These are phyloP conservation scores for Leucoraja erinaceus DNA, from an alignment of 2,113 vertebrate genomes.

Conservation along the genomic window DNA sequence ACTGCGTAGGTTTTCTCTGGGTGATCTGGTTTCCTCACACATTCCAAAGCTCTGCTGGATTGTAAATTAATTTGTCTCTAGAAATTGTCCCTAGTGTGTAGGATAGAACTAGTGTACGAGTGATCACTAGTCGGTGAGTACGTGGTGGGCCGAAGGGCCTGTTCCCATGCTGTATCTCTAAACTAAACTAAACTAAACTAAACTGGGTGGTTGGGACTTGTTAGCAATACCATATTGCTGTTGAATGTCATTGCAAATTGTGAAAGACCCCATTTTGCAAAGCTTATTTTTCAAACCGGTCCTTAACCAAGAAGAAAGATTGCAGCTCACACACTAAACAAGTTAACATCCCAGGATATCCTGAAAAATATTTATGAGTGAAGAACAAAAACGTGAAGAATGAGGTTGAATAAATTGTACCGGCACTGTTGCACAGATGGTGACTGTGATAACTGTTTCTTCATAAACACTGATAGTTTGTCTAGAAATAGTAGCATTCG, in stretches of 20 bases:
- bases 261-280: neutral
- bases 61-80: no score
- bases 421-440: constrained; percentile 9
- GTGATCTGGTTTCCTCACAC: no score
- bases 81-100: no score
- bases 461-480: constrained; percentile 2
- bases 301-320: constrained; percentile 33
- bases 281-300: neutral
- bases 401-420: neutral
- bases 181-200: no score
- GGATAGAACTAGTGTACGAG: no score
- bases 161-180: no score
- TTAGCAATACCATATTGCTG: neutral
- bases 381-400: neutral
- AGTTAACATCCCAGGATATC: constrained; percentile 15
- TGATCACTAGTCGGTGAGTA: no score
- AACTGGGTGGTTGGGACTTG: no score
- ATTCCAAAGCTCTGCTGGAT: no score
- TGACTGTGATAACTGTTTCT: constrained; percentile 20
- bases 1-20: no score
- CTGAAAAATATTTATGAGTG: constrained; percentile 16
- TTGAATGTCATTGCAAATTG: neutral
- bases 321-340: neutral
- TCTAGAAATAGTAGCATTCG: constrained; percentile 3
- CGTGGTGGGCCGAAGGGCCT: no score